Conservation (phyloP, 2,113 vertebrate genomes). For the Rallus limicola region DNA sequence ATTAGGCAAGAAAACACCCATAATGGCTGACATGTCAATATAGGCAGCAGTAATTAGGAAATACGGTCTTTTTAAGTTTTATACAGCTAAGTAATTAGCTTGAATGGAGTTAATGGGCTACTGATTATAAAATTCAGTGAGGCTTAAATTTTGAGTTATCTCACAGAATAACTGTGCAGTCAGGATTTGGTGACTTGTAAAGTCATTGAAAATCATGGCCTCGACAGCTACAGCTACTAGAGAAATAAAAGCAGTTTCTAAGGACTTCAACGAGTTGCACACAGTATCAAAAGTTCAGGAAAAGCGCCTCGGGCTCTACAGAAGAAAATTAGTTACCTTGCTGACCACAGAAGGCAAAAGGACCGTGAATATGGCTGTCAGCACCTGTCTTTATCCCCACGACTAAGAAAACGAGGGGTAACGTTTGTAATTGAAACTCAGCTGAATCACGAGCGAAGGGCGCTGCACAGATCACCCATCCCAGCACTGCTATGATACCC, state of each 20-base stretch:
- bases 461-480: not conserved
- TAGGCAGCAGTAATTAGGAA: not conserved
- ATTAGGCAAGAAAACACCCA: not conserved
- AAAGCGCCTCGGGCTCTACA: not conserved
- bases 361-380: not conserved
- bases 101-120: not conserved
- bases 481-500: not conserved
- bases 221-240: not conserved
- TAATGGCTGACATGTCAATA: not conserved
- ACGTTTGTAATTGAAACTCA: not conserved
- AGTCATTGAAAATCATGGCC: not conserved
- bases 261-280: not conserved
- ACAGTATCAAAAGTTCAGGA: not conserved
- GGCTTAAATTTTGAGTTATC: not conserved
- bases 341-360: not conserved
- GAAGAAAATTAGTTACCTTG: not conserved
- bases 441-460: not conserved
- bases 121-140: not conserved
- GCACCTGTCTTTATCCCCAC: not conserved
- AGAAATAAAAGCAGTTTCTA: not conserved
- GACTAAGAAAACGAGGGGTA: not conserved
- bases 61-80: not conserved
- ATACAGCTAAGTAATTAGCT: not conserved
- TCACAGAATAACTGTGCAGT: not conserved
- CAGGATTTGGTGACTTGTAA: not conserved